Evolutionary conservation across 2,113 vertebrate genomes (phyloP).

Genomic region (Melospiza georgiana): DNA sequence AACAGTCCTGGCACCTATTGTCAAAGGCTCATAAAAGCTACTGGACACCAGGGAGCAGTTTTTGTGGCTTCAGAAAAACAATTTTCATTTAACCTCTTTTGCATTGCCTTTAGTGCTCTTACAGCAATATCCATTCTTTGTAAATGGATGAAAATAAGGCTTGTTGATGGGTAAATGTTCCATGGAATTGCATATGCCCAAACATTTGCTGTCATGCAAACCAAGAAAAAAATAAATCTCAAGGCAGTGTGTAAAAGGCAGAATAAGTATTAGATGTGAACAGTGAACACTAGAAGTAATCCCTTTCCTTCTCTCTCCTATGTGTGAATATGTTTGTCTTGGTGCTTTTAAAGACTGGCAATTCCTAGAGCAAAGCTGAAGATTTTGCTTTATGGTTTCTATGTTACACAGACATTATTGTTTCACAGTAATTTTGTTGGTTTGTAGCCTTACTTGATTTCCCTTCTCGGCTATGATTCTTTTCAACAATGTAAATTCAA

Average conservation of each 20-base stretch:
- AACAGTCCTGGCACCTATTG: background rate
- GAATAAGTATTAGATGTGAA: background rate
- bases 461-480: background rate
- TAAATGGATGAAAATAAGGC: constrained; percentile 42
- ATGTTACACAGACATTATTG: background rate
- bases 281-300: background rate
- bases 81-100: constrained; percentile 34
- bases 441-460: background rate
- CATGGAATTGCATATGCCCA: background rate
- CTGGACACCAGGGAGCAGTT: background rate
- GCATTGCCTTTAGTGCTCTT: background rate
- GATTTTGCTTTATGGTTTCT: background rate
- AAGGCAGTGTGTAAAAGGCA: background rate
- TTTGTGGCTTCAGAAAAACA: constrained; percentile 16
- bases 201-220: background rate
- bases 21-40: constrained; percentile 29
- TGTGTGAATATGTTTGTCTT: background rate
- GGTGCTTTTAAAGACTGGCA: background rate
- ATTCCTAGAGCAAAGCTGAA: background rate
- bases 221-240: background rate
- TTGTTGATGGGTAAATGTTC: background rate
- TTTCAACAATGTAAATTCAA: background rate
- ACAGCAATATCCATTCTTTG: background rate
- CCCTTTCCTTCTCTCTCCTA: background rate
- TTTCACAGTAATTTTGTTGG: background rate